Evolutionary conservation across 2,113 vertebrate genomes (phyloP).

Genomic region (Zosterops borbonicus): DNA sequence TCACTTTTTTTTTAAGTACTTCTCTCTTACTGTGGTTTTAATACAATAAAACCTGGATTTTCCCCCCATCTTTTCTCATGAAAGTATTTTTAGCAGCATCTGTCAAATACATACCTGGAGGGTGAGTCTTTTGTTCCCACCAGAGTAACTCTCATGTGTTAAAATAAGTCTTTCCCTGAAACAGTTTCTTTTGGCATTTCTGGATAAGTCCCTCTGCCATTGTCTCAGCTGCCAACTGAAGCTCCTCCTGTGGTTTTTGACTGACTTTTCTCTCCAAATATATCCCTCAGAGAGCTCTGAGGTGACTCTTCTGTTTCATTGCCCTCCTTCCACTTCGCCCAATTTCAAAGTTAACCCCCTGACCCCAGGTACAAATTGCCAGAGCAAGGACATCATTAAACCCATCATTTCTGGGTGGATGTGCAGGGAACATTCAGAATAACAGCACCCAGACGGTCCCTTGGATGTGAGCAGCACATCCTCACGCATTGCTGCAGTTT

Average conservation of each 20-base stretch:
- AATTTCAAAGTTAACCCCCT: conserved; percentile 28
- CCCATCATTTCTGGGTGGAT: not conserved
- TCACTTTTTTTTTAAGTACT: not conserved
- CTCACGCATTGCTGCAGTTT: not conserved
- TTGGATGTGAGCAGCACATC: not conserved
- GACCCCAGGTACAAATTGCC: conserved; percentile 35
- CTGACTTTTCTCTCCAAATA: conserved; percentile 22
- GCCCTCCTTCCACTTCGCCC: conserved; percentile 6
- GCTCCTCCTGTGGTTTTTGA: conserved; percentile 10
- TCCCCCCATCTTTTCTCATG: not conserved
- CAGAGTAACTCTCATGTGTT: conserved; percentile 9
- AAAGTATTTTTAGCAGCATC: conserved; percentile 44
- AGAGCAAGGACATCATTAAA: conserved; percentile 36
- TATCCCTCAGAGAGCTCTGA: not conserved
- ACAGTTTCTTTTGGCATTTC: conserved; percentile 23
- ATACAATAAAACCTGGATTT: not conserved
- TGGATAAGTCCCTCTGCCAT: not conserved
- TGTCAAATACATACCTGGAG: conserved; percentile 33
- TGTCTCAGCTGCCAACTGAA: conserved; percentile 32
- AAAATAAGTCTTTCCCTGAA: conserved; percentile 20
- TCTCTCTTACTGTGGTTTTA: not conserved
- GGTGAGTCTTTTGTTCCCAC: conserved; percentile 35
- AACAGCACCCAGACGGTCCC: not conserved
- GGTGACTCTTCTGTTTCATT: not conserved
- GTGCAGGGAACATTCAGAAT: not conserved